phyloP scores from a whole-genome alignment of 2,888 invertebrate genomes.

The Tolmerus cingulatus region DNA sequence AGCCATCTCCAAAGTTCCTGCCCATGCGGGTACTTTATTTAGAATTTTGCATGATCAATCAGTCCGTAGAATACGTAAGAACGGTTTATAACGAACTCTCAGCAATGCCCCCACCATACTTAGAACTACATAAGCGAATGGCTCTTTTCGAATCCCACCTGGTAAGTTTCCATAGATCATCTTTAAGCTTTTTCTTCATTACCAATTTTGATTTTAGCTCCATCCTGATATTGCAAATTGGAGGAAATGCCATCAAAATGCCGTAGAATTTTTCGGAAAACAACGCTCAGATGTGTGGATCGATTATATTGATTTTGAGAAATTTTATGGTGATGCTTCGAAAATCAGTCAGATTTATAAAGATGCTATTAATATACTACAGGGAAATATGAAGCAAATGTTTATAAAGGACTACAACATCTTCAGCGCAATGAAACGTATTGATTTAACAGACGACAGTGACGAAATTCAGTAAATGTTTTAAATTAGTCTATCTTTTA shows the following conservation, averaged over 20 bases:
- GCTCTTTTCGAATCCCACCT: constrained; percentile 61
- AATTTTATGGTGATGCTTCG: constrained; percentile 68
- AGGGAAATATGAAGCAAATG: constrained; percentile 50
- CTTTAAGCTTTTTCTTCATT: background rate
- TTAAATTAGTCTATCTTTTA: background rate
- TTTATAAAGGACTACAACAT: background rate
- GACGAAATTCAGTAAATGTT: background rate
- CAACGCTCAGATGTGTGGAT: constrained; percentile 75
- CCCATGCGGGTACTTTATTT: constrained; percentile 56
- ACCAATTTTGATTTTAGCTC: constrained; percentile 52
- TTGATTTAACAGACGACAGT: background rate
- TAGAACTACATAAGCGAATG: constrained; percentile 72
- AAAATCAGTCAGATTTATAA: constrained; percentile 68
- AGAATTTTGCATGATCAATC: constrained; percentile 52
- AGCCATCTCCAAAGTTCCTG: constrained; percentile 53
- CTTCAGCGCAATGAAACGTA: background rate
- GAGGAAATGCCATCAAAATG: constrained; percentile 70
- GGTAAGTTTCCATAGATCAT: constrained; percentile 54
- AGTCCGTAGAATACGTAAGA: constrained; percentile 69
- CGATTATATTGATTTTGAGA: constrained; percentile 76
- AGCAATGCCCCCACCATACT: constrained; percentile 68
- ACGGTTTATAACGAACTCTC: constrained; percentile 70
- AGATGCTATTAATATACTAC: constrained; percentile 70
- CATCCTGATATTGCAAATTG: constrained; percentile 64
- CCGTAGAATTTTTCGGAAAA: constrained; percentile 73